Conservation (phyloP, 1,140 invertebrate genomes). For the Scylla paramamosain region DNA sequence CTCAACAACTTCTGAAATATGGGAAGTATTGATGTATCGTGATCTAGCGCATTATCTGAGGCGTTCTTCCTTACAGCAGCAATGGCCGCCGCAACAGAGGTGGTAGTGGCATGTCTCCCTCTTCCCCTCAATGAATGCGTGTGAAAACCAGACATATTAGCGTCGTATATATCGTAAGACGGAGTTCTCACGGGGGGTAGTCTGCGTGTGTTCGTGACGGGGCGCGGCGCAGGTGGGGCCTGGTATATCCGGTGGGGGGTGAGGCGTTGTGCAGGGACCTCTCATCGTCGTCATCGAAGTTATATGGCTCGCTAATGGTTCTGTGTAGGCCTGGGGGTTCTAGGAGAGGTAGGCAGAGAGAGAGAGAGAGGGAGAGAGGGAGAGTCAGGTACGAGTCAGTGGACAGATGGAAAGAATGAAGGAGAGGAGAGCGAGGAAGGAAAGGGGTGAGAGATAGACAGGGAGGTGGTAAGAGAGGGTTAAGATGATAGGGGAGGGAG, state of each 20-base stretch:
- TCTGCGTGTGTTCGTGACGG: constrained; percentile 69
- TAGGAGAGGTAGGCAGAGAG: not conserved
- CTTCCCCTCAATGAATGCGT: constrained; percentile 59
- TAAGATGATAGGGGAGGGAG: too few species aligned
- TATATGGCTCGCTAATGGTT: constrained; percentile 76
- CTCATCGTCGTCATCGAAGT: constrained; percentile 71
- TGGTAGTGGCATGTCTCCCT: constrained; percentile 73
- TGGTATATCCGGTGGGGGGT: too few species aligned
- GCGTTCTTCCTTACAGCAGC: constrained; percentile 84
- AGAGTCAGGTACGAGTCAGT: too few species aligned
- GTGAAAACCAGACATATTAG: constrained; percentile 33
- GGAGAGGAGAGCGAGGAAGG: too few species aligned
- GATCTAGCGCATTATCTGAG: constrained; percentile 86
- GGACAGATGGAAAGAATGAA: too few species aligned
- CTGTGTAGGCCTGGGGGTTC: constrained; percentile 74
- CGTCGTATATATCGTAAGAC: constrained; percentile 62
- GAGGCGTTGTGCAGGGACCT: not conserved
- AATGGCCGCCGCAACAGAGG: constrained; percentile 77
- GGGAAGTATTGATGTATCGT: constrained; percentile 87
- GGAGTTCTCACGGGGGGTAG: constrained; percentile 77
- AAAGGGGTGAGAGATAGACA: constrained; percentile 37
- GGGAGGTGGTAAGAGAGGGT: not conserved
- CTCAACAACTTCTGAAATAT: constrained; percentile 94
- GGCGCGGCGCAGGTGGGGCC: not conserved
- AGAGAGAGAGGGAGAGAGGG: too few species aligned